Percentiles rank a stretch among this genome's conserved stretches.
These are phyloP conservation scores for Chrysocyon brachyurus DNA, from an alignment of 2,797 vertebrate genomes.

Conservation along the genomic window DNA sequence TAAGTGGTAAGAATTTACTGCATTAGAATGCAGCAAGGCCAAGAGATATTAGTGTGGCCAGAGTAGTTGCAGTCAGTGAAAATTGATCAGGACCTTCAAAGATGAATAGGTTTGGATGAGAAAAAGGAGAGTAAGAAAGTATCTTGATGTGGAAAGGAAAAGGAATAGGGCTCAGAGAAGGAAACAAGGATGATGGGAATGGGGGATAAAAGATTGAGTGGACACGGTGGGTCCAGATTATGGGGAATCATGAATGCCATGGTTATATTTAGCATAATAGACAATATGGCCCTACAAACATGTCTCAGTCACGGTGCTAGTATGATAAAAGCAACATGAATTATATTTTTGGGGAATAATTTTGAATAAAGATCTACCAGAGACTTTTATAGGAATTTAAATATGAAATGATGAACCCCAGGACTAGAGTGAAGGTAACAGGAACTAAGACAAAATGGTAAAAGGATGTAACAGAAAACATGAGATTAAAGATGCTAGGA, in stretches of 20 bases:
- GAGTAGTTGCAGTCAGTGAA: not conserved
- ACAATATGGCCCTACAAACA: not conserved
- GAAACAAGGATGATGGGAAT: not conserved
- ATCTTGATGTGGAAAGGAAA: not conserved
- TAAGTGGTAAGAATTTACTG: constrained; percentile 21
- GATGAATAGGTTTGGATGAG: constrained; percentile 45
- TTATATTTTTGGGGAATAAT: constrained; percentile 59
- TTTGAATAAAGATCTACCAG: constrained; percentile 32
- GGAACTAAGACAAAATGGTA: constrained; percentile 37
- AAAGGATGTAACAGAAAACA: not conserved
- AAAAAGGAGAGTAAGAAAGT: constrained; percentile 28
- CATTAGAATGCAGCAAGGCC: constrained; percentile 26
- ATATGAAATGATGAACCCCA: constrained; percentile 42
- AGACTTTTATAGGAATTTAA: constrained; percentile 41
- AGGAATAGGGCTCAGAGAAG: not conserved
- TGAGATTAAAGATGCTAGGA: constrained; percentile 42
- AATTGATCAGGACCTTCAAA: constrained; percentile 44
- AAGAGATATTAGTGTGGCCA: constrained; percentile 42
- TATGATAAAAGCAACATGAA: constrained; percentile 61
- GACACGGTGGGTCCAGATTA: not conserved
- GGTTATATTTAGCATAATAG: constrained; percentile 17
- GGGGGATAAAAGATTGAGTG: not conserved
- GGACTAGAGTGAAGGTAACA: not conserved
- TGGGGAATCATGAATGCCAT: not conserved
- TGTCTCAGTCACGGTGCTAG: not conserved